Conservation (phyloP, 2,797 vertebrate genomes). For the Anas acuta region DNA sequence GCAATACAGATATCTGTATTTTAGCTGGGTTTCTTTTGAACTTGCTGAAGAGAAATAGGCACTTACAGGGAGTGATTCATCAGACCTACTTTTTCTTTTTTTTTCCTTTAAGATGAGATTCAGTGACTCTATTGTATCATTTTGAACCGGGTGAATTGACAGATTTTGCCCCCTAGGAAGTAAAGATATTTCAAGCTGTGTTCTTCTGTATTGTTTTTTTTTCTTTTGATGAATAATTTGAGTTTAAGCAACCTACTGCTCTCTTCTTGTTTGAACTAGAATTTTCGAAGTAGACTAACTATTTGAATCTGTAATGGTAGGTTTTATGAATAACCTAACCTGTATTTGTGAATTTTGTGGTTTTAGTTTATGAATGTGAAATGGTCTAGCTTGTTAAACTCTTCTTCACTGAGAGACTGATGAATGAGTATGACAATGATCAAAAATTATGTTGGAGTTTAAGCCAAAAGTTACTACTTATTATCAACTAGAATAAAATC, state of each 20-base stretch:
- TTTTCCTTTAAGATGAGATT: not conserved
- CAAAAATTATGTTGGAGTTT: not conserved
- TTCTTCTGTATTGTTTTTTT: not conserved
- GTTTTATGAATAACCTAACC: not conserved
- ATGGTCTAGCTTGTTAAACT: not conserved
- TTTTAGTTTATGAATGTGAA: not conserved
- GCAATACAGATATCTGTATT: not conserved
- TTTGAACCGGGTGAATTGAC: not conserved
- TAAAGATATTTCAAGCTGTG: not conserved
- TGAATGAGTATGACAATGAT: not conserved
- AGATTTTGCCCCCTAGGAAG: not conserved
- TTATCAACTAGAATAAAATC: not conserved
- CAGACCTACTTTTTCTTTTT: not conserved
- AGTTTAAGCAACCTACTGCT: not conserved
- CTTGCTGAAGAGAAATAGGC: not conserved
- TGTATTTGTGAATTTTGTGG: not conserved
- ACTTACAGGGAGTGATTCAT: not conserved
- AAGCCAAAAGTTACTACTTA: not conserved
- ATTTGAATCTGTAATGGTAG: not conserved
- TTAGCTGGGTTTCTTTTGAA: not conserved
- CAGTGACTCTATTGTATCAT: not conserved
- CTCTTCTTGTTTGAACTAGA: not conserved
- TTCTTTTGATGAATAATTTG: not conserved
- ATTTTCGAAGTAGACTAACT: not conserved
- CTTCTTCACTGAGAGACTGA: not conserved